Conservation (phyloP, 2,113 vertebrate species). For the Corythaeola cristata region DNA sequence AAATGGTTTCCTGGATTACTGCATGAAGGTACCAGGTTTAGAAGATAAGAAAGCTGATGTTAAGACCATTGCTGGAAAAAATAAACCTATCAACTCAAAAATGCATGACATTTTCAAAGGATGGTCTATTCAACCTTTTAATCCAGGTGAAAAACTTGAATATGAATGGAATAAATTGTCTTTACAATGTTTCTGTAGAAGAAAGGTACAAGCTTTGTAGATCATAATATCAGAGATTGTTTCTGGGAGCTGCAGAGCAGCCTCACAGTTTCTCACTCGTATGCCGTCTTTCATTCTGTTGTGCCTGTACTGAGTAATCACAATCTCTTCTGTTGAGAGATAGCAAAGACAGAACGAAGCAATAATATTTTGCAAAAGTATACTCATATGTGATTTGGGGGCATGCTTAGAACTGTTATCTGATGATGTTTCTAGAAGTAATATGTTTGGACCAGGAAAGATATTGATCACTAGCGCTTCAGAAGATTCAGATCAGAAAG, state of each 20-base stretch:
- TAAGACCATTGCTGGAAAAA: constrained; percentile 89
- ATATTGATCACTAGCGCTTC: not conserved
- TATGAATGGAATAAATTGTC: constrained; percentile 45
- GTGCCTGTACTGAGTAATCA: not conserved
- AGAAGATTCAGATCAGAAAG: constrained; percentile 7
- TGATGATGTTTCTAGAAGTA: constrained; percentile 27
- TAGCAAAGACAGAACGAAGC: not conserved
- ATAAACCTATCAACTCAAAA: constrained; percentile 88
- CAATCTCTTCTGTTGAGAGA: constrained; percentile 8
- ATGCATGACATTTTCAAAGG: constrained; percentile 91
- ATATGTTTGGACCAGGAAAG: not conserved
- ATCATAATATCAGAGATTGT: constrained; percentile 43
- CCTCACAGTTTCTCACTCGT: not conserved
- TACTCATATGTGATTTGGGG: not conserved
- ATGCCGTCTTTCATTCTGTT: constrained; percentile 21
- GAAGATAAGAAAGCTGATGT: constrained; percentile 96
- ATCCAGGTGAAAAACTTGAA: constrained; percentile 84
- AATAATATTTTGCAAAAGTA: not conserved
- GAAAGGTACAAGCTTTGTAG: constrained; percentile 36
- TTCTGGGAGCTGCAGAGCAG: constrained; percentile 30
- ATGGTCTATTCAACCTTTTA: constrained; percentile 93
- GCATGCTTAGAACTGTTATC: not conserved
- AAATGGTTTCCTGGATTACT: constrained; percentile 96
- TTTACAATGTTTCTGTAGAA: not conserved
- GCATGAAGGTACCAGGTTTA: constrained; percentile 90